A percentile compares a stretch with the other conserved stretches of the same genome.
Conservation (phyloP, 2,888 invertebrate species). For the Euplagia quadripunctaria region DNA sequence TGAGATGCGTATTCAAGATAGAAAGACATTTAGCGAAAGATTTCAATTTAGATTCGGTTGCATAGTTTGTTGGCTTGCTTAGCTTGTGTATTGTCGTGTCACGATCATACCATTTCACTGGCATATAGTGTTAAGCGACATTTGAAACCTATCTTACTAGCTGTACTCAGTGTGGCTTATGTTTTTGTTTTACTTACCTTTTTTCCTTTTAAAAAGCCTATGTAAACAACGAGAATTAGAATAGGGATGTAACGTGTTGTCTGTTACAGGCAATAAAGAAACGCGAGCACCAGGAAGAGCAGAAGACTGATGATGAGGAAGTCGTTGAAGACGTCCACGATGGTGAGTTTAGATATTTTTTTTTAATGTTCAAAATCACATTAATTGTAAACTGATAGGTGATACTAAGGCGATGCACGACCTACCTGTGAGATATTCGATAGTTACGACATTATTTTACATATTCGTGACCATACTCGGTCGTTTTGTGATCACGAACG, state of each 20-base stretch:
- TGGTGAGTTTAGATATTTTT: conserved; percentile 66
- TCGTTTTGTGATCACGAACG: conserved; percentile 69
- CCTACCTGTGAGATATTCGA: conserved; percentile 63
- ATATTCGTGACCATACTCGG: conserved; percentile 79
- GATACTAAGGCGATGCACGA: conserved; percentile 56
- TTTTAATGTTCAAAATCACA: conserved; percentile 2
- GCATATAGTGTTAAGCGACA: conserved; percentile 62
- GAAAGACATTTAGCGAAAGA: conserved; percentile 74
- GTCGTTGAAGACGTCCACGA: conserved; percentile 74
- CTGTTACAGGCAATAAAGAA: conserved; percentile 84
- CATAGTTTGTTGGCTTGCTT: conserved; percentile 74
- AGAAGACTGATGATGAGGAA: conserved; percentile 81
- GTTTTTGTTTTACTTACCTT: conserved; percentile 54
- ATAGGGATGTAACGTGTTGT: conserved; percentile 32
- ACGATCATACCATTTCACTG: conserved; percentile 67
- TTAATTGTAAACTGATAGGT: conserved; percentile 34
- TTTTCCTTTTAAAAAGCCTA: conserved; percentile 38
- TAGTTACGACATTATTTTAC: conserved; percentile 77
- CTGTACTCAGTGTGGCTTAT: conserved; percentile 61
- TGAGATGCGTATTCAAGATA: conserved; percentile 80
- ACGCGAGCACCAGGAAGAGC: conserved; percentile 77
- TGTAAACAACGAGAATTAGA: conserved; percentile 36
- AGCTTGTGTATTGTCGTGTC: conserved; percentile 71
- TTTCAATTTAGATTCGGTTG: conserved; percentile 82
- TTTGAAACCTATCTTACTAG: conserved; percentile 56